phyloP scores from a whole-genome alignment of 2,113 vertebrate species.

The Steatornis caripensis region DNA sequence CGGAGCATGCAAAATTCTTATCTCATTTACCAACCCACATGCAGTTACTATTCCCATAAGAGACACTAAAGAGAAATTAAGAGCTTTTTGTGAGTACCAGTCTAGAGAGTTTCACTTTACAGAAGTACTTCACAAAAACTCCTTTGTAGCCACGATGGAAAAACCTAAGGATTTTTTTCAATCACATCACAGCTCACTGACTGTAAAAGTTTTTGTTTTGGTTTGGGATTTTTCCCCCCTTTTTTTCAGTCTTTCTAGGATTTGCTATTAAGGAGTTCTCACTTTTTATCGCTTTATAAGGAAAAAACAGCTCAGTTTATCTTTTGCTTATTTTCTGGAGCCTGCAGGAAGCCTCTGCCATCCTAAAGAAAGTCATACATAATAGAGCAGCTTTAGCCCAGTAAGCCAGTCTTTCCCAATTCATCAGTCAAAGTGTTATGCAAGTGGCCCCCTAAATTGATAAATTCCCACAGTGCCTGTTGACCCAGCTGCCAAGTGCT shows the following conservation, averaged over 20 bases:
- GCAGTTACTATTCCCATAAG: conserved; percentile 50
- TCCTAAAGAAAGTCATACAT: conserved; percentile 74
- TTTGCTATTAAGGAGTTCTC: conserved; percentile 20
- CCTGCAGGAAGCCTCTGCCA: conserved; percentile 59
- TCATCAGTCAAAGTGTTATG: conserved; percentile 82
- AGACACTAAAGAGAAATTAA: conserved; percentile 68
- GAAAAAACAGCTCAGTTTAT: conserved; percentile 59
- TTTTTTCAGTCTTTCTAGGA: conserved; percentile 17
- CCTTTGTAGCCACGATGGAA: conserved; percentile 47
- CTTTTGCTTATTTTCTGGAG: conserved; percentile 60
- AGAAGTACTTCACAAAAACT: conserved; percentile 54
- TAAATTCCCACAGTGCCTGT: conserved; percentile 99
- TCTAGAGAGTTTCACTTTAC: conserved; percentile 56
- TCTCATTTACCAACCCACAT: conserved; percentile 63
- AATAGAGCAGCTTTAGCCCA: conserved; percentile 77
- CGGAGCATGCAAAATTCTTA: conserved; percentile 45
- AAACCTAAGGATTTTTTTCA: conserved; percentile 14
- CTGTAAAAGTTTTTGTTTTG: conserved; percentile 55
- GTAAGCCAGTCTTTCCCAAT: conserved; percentile 77
- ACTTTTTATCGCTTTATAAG: conserved; percentile 58
- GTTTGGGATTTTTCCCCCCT: not conserved
- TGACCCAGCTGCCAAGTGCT: conserved; percentile 98
- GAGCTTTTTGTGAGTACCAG: conserved; percentile 56
- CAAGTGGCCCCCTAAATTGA: conserved; percentile 88
- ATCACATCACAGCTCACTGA: conserved; percentile 8